Base-by-base conservation (phyloP, 2,797 vertebrate species). In the Balearica regulorum region DNA sequence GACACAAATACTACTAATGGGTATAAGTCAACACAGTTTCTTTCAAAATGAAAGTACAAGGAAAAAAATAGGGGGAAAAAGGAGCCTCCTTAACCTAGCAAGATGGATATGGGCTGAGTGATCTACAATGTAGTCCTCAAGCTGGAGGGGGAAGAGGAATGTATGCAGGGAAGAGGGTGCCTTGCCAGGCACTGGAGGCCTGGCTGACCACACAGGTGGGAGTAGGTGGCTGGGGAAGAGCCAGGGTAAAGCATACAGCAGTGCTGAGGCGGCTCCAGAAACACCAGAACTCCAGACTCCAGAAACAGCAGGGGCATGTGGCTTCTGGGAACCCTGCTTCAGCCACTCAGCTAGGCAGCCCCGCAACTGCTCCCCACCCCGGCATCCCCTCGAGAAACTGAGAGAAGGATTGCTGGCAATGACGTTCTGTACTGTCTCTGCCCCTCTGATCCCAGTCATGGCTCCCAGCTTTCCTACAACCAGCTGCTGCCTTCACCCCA, bases 351-450 rank as follows among this genome's bases (percentile, higher is more conserved):
- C 37, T 71, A 20, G 0, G 0, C n/a, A 95, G 57, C 2, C 2
- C 37, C 2, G 3, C 3, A 3, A 25, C 37, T 0, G 1, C 35
- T 58, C 13, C 9, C 26, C 46, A 70, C 3, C 4, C 16, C 0
- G 0, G 15, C 46, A 62, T 14, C 8, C 44, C 64, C 64, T 73
- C 64, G 16, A 22, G 17, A 46, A 70, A 29, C 6, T 60, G 80
- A 78, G 14, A 78, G 35, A 62, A 51, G 33, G 37, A 28, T 8
- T 53, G 28, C 2, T 3, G 4, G 64, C 12, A 33, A 11, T 0
- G 0, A 48, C 0, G 2, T 43, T n/a, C 51, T 62, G 29, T 43
- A 19, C 22, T 57, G 43, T 39, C 51, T 55, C 51, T 79, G 53
- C 5, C 29, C 7, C 29, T 76, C 71, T 33, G 62, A 83, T 15